Percentiles rank a stretch among this genome's conserved stretches.
Evolutionary conservation across 2,797 vertebrate genomes (phyloP).

Genomic region (Toxotes lorentzi): DNA sequence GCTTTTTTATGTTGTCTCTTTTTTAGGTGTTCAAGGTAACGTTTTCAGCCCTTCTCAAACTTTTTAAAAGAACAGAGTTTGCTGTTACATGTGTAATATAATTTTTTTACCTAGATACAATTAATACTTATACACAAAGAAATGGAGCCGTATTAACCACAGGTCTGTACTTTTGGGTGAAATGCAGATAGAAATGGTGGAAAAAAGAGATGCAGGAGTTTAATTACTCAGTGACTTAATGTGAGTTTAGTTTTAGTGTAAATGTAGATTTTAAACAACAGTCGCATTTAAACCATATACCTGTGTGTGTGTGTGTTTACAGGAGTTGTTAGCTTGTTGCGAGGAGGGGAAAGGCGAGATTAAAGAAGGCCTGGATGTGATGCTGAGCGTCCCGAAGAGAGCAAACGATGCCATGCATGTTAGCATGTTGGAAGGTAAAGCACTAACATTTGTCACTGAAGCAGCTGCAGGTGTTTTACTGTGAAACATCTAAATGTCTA

Average conservation of each 20-base stretch:
- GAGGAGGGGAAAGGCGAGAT: slow-evolving; percentile 99
- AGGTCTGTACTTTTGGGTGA: too few species aligned
- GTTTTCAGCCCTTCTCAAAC: too few species aligned
- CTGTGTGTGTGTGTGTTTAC: slow-evolving; percentile 34
- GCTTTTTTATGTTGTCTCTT: not conserved
- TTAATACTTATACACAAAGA: too few species aligned
- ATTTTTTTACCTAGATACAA: too few species aligned
- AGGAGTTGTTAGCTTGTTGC: slow-evolving; percentile 97
- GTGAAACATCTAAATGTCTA: too few species aligned
- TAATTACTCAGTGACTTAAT: too few species aligned
- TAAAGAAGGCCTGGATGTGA: slow-evolving; percentile 97
- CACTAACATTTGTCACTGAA: too few species aligned
- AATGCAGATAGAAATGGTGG: too few species aligned
- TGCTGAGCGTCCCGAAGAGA: slow-evolving; percentile 98
- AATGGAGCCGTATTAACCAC: too few species aligned
- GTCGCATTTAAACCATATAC: not conserved
- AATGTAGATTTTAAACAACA: not conserved
- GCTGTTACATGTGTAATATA: not conserved
- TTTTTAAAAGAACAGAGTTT: not conserved
- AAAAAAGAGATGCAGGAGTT: too few species aligned
- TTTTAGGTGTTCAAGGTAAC: not conserved
- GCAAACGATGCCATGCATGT: slow-evolving; percentile 99
- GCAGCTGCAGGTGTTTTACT: not conserved
- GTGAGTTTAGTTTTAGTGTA: too few species aligned
- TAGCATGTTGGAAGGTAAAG: slow-evolving; percentile 98